phyloP scores from a whole-genome alignment of 2,113 vertebrate genomes.

The Eclectus roratus region DNA sequence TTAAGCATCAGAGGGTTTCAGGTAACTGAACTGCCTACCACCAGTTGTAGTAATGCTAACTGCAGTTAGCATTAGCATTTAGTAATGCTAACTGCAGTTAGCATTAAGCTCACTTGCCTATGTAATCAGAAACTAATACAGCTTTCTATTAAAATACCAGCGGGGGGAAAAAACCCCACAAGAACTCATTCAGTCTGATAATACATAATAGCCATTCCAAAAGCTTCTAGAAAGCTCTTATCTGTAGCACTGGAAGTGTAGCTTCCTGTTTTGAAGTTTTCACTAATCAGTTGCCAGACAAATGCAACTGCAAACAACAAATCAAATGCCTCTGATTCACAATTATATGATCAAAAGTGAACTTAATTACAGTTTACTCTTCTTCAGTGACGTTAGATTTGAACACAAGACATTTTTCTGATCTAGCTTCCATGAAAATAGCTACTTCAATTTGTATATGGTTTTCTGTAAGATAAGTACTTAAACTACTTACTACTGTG shows the following conservation, averaged over 20 bases:
- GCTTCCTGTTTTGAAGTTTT: background rate
- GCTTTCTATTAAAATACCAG: accelerated
- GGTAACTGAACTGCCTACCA: background rate
- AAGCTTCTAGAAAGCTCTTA: background rate
- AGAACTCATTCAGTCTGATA: background rate
- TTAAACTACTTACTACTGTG: background rate
- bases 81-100: background rate
- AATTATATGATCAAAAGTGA: background rate
- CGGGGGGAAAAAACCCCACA: background rate
- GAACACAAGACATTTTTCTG: background rate
- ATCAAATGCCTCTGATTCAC: background rate
- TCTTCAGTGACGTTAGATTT: background rate
- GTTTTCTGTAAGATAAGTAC: background rate
- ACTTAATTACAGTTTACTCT: background rate
- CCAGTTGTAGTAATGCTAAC: background rate
- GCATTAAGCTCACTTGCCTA: background rate
- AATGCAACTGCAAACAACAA: background rate
- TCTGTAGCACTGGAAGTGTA: background rate
- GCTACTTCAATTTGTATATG: background rate
- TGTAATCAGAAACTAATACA: background rate
- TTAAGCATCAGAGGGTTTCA: background rate
- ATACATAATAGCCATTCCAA: background rate
- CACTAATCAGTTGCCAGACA: background rate
- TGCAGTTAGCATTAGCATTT: background rate
- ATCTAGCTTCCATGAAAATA: background rate